Base-by-base conservation (phyloP, 2,113 vertebrate species). In the Rhadina sibilatrix region DNA sequence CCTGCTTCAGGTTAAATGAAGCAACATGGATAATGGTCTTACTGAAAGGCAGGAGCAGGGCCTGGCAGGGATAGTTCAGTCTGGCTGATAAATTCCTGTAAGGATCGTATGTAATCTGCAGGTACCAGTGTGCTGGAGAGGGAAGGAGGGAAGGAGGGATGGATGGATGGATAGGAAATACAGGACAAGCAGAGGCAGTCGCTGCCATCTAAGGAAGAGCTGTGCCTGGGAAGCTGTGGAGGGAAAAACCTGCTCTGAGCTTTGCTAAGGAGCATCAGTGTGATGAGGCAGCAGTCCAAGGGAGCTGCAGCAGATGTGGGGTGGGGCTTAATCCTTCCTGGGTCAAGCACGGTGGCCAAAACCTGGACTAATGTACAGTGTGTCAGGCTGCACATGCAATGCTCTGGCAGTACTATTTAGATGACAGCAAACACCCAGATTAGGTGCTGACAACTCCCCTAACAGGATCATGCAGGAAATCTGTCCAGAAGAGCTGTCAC, bases 371-470 rank as follows among this genome's bases (percentile, higher is more conserved):
- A 94, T 52, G 66, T 12, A 28, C 52, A 90, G 46, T 42, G 65
- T 87, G 63, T 87, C 60, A 89, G 28, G 89, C 93, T 92, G 86
- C 63, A 95, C 50, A 57, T 69, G 78, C 84, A 82, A 47, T 42
- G 65, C 59, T 42, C 86, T 97, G 94, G 91, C 88, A 91, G 12
- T n/a, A 44, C 25, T 78, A 70, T 52, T 24, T 92, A 94, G 88
- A 86, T 1, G 15, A 84, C 33, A 90, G 69, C n/a, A 78, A 96
- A 78, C 44, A 89, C n/a, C 10, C 76, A 92, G 82, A 96, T 80
- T 65, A 95, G 56, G 68, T 94, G 88, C 88, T 96, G 94, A 94
- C 82, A 96, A 79, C 82, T 94, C 68, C 63, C 63, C 52, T 75
- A 83, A 86, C 35, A 64, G 71, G 68, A 92, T 92, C 93, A 64